These are phyloP conservation scores for Entomobrya multifasciata DNA, from an alignment of 2,888 invertebrate genomes.

Conservation along the genomic window DNA sequence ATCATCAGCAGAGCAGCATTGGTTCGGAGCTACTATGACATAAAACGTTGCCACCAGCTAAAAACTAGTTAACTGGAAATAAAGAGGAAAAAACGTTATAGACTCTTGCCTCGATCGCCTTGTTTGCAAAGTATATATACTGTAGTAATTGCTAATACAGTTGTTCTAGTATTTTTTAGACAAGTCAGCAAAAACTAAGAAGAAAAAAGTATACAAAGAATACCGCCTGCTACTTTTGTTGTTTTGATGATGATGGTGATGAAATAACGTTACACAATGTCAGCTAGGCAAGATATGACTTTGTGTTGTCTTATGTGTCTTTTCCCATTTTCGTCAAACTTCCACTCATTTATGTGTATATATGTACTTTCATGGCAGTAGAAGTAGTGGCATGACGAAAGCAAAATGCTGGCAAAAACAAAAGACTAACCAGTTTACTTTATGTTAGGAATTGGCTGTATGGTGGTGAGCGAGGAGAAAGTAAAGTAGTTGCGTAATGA, in stretches of 20 bases:
- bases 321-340: slow-evolving; percentile 51
- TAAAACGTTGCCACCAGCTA: too few relatives aligned
- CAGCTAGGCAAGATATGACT: too few relatives aligned
- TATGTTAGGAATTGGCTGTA: neutral
- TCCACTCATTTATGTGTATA: neutral
- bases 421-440: neutral
- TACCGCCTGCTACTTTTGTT: neutral
- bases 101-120: too few relatives aligned
- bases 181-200: slow-evolving; percentile 17
- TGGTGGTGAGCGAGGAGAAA: neutral
- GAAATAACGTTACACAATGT: slow-evolving; percentile 3
- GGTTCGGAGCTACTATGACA: too few relatives aligned
- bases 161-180: too few relatives aligned
- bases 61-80: too few relatives aligned
- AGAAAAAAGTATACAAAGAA: neutral
- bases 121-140: too few relatives aligned
- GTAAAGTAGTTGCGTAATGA: neutral
- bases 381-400: neutral
- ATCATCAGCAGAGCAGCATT: too few relatives aligned
- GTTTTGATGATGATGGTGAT: too few relatives aligned
- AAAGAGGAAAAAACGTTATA: too few relatives aligned
- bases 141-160: too few relatives aligned
- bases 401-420: neutral
- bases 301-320: neutral
- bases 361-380: neutral